Conservation (phyloP, 30 jellyfish, hydroid and myxozoan genomes). For the Aurelia sp. region DNA sequence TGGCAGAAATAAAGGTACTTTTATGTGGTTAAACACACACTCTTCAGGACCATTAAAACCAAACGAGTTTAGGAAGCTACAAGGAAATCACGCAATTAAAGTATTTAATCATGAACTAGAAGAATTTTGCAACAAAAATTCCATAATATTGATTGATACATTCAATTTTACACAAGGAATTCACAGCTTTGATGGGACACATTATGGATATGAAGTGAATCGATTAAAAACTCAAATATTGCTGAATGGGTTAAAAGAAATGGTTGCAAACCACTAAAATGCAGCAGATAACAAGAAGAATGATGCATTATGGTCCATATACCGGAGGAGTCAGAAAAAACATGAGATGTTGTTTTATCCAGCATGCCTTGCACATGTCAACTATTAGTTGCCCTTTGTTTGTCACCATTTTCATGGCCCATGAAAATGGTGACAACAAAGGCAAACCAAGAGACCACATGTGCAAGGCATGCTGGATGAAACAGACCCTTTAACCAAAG, state of each 20-base stretch:
- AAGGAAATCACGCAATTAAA: conserved; percentile 69
- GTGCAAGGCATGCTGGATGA: too few species aligned
- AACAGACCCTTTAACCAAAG: too few species aligned
- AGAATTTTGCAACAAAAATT: conserved; percentile 63
- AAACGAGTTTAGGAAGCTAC: conserved; percentile 67
- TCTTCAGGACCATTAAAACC: conserved; percentile 94
- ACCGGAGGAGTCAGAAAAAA: too few species aligned
- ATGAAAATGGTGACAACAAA: too few species aligned
- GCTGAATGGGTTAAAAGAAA: conserved; percentile 64
- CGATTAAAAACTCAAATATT: conserved; percentile 73
- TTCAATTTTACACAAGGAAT: conserved; percentile 87
- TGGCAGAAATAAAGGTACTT: conserved; percentile 3
- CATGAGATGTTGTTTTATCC: too few species aligned
- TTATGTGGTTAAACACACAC: conserved; percentile 93
- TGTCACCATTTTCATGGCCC: too few species aligned
- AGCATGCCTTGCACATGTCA: too few species aligned
- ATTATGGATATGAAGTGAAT: conserved; percentile 88
- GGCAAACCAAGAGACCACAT: too few species aligned
- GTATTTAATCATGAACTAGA: conserved; percentile 52
- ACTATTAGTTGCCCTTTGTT: too few species aligned
- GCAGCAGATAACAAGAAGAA: background rate
- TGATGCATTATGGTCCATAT: background rate
- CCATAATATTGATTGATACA: conserved; percentile 72
- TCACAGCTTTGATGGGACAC: conserved; percentile 98
- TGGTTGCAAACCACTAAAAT: background rate